Evolutionary conservation across 2,888 invertebrate genomes (phyloP).

Genomic region (Macrosoma leucophasiata): DNA sequence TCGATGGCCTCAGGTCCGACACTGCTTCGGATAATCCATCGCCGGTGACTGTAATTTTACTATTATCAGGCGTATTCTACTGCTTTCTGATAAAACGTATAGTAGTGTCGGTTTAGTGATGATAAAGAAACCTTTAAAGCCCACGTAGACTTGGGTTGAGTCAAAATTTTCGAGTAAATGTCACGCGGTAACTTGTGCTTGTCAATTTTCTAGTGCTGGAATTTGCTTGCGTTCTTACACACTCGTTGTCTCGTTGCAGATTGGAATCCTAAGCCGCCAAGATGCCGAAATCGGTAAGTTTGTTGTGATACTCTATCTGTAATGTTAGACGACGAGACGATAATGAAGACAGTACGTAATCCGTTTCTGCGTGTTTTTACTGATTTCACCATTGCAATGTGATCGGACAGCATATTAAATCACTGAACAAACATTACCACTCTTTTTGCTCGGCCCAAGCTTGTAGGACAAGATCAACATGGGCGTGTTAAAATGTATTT

Average conservation of each 20-base stretch:
- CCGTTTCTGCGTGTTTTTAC: slow-evolving; percentile 42
- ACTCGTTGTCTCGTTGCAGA: slow-evolving; percentile 58
- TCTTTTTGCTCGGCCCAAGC: slow-evolving; percentile 21
- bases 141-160: slow-evolving; percentile 30
- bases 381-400: slow-evolving; percentile 65
- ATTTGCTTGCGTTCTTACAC: slow-evolving; percentile 39
- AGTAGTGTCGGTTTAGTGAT: slow-evolving; percentile 26
- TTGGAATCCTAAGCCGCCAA: slow-evolving; percentile 71
- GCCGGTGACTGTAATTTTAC: slow-evolving; percentile 59
- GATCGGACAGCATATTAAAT: slow-evolving; percentile 43
- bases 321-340: slow-evolving; percentile 8
- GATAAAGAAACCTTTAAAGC: slow-evolving; percentile 24
- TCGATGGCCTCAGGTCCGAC: slow-evolving; percentile 30
- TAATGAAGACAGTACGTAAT: slow-evolving; percentile 25
- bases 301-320: slow-evolving; percentile 5
- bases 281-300: slow-evolving; percentile 81
- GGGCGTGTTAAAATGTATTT: neutral
- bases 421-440: slow-evolving; percentile 34
- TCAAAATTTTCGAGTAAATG: slow-evolving; percentile 40
- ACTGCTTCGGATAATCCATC: slow-evolving; percentile 40
- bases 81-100: slow-evolving; percentile 43
- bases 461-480: neutral
- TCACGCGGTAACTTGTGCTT: slow-evolving; percentile 40
- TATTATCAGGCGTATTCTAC: slow-evolving; percentile 36
- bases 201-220: slow-evolving; percentile 38